phyloP scores from a whole-genome alignment of 1,140 invertebrate species.

The Tachypleus tridentatus region DNA sequence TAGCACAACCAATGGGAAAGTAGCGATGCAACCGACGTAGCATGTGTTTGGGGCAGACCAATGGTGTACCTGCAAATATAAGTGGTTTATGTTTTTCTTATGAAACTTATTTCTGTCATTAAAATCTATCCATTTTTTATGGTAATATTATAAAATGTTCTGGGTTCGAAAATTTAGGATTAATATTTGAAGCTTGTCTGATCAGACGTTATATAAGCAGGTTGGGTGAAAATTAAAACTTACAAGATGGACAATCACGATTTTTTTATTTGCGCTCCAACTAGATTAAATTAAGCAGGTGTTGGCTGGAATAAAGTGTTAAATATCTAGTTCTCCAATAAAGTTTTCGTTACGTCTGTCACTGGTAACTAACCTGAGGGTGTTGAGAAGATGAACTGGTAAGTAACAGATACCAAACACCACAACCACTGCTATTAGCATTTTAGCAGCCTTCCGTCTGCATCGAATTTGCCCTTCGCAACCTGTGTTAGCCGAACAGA shows the following conservation, averaged over 20 bases:
- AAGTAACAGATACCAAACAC: slow-evolving; percentile 86
- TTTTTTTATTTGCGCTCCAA: too few relatives aligned
- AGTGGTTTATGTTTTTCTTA: neutral
- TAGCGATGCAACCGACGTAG: slow-evolving; percentile 46
- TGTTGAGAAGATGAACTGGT: slow-evolving; percentile 67
- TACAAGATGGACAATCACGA: too few relatives aligned
- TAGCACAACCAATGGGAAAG: slow-evolving; percentile 67
- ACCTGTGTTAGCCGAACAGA: slow-evolving; percentile 1
- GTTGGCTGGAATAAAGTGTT: too few relatives aligned
- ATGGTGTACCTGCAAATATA: slow-evolving; percentile 45
- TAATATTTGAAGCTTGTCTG: too few relatives aligned
- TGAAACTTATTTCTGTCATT: too few relatives aligned
- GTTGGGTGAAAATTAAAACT: too few relatives aligned
- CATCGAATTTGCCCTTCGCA: slow-evolving; percentile 49
- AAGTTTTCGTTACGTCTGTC: neutral
- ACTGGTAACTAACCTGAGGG: slow-evolving; percentile 52
- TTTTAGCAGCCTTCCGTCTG: slow-evolving; percentile 75
- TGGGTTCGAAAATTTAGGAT: too few relatives aligned
- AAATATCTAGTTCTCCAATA: too few relatives aligned
- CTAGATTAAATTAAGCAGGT: too few relatives aligned
- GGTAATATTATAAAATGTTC: too few relatives aligned
- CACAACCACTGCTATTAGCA: slow-evolving; percentile 75
- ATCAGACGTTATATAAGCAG: too few relatives aligned
- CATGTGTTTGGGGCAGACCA: slow-evolving; percentile 45
- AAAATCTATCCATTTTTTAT: too few relatives aligned